Conservation (phyloP, 2,888 invertebrate genomes). For the Ophion ellenae region DNA sequence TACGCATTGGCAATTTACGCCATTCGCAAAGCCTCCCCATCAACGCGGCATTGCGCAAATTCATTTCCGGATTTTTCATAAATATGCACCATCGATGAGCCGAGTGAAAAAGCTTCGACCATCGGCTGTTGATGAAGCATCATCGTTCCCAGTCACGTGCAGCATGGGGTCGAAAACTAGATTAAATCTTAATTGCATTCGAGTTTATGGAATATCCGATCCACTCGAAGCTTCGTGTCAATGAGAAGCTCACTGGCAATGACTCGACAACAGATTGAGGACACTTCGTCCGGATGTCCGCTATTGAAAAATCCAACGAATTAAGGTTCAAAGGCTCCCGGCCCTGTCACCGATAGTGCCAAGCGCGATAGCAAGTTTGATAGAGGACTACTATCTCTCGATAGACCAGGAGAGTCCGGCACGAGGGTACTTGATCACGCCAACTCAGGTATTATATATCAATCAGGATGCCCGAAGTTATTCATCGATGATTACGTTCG, state of each 20-base stretch:
- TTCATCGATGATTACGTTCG: not conserved
- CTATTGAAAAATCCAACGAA: conserved; percentile 28
- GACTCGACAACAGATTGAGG: conserved; percentile 25
- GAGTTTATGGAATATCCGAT: conserved; percentile 14
- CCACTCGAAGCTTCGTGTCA: not conserved
- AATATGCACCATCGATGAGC: conserved; percentile 4
- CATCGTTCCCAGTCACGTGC: conserved; percentile 9
- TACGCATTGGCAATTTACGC: conserved; percentile 18
- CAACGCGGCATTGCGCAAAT: not conserved
- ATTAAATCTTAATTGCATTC: conserved; percentile 34
- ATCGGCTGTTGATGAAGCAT: conserved; percentile 19
- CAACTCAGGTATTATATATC: not conserved
- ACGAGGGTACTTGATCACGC: not conserved
- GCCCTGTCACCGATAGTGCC: conserved; percentile 20
- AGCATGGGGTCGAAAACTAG: not conserved
- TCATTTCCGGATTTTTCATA: conserved; percentile 19
- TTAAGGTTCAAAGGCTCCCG: conserved; percentile 4
- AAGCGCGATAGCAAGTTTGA: not conserved
- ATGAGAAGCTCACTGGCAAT: conserved; percentile 12
- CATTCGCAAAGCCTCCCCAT: not conserved
- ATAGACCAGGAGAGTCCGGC: not conserved
- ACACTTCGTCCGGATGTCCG: conserved; percentile 5
- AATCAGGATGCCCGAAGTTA: not conserved
- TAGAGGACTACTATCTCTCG: not conserved
- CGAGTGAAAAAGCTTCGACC: conserved; percentile 1